Conservation (phyloP, 2,888 invertebrate genomes). For the Diabrotica balteata region DNA sequence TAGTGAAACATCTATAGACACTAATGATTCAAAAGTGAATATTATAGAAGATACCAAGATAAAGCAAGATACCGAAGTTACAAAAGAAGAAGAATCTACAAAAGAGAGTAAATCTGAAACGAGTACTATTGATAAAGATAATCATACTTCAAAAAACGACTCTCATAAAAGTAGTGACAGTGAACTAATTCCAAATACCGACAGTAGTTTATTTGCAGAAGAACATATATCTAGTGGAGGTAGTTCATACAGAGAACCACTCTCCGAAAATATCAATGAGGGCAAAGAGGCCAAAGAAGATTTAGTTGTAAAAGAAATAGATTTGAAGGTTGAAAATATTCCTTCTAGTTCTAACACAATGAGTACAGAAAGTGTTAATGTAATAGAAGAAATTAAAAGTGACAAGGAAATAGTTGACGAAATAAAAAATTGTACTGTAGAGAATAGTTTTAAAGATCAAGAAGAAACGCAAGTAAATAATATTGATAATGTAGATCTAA, state of each 20-base stretch:
- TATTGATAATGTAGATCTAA: too few species aligned
- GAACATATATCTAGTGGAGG: slow-evolving; percentile 4
- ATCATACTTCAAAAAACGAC: not conserved
- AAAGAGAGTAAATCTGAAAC: not conserved
- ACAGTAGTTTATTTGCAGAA: not conserved
- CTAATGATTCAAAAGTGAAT: too few species aligned
- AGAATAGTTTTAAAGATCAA: too few species aligned
- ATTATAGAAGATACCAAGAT: too few species aligned
- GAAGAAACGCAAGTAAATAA: too few species aligned
- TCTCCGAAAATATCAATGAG: not conserved
- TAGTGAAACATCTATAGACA: too few species aligned
- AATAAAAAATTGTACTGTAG: not conserved
- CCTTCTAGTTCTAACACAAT: not conserved
- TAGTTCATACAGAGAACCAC: not conserved
- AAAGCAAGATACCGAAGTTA: too few species aligned
- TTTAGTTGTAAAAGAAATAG: not conserved
- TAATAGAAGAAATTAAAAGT: not conserved
- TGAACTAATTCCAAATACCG: too few species aligned
- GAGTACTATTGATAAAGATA: not conserved
- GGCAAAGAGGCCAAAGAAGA: not conserved
- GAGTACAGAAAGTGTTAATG: not conserved
- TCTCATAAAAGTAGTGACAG: not conserved
- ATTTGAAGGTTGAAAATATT: not conserved
- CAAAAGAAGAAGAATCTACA: not conserved
- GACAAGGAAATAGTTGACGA: not conserved